Conservation (phyloP, 2,797 vertebrate species). For the Oreonectes daqikongensis region DNA sequence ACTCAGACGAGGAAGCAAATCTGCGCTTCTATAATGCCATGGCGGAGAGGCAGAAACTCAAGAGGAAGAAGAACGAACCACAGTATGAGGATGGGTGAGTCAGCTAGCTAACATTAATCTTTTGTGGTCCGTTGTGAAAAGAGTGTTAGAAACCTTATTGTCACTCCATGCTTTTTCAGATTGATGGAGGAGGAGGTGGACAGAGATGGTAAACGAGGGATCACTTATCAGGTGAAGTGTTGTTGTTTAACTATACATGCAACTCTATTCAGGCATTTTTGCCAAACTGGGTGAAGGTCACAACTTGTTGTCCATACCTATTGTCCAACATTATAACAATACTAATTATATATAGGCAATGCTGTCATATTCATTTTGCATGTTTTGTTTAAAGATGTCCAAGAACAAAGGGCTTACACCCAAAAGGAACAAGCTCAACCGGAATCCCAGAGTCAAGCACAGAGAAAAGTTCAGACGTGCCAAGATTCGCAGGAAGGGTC, state of each 20-base stretch:
- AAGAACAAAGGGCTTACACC: slow-evolving; percentile 97
- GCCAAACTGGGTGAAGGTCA: not conserved
- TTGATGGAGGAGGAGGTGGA: slow-evolving; percentile 68
- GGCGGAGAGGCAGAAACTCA: slow-evolving; percentile 79
- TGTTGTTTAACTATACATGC: not conserved
- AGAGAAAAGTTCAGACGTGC: slow-evolving; percentile 92
- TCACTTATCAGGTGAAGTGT: slow-evolving; percentile 86
- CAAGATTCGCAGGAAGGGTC: slow-evolving; percentile 91
- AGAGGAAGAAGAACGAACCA: slow-evolving; percentile 76
- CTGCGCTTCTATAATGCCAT: slow-evolving; percentile 80
- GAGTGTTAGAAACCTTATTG: not conserved
- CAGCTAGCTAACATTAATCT: not conserved
- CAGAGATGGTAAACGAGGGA: slow-evolving; percentile 84
- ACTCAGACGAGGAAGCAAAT: slow-evolving; percentile 82
- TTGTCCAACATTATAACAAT: not conserved
- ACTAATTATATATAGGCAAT: not conserved
- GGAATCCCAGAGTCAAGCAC: slow-evolving; percentile 96
- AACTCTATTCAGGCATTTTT: not conserved
- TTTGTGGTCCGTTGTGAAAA: not conserved
- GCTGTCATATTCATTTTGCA: not conserved
- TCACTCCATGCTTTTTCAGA: slow-evolving; percentile 38
- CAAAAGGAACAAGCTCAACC: slow-evolving; percentile 93
- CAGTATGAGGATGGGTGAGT: slow-evolving; percentile 68
- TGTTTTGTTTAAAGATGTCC: slow-evolving; percentile 80
- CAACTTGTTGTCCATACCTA: too few relatives aligned